Evolutionary conservation across 2,888 invertebrate species (phyloP).

Genomic region (Rhyacophila evoluta): DNA sequence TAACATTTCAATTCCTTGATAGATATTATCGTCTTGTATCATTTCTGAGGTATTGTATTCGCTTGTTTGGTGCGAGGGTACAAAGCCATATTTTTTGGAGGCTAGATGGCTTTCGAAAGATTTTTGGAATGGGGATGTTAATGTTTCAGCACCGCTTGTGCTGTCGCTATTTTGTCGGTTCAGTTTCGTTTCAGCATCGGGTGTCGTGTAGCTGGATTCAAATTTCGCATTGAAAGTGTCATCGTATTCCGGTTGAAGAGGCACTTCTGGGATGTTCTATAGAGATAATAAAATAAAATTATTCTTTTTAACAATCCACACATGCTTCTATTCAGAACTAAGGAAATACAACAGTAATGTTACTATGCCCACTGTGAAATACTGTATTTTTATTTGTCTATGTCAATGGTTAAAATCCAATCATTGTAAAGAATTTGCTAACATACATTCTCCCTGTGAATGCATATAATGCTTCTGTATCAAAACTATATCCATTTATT

Average conservation of each 20-base stretch:
- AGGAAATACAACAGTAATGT: too few relatives aligned
- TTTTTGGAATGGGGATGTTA: conserved; percentile 51
- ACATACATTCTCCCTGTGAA: too few relatives aligned
- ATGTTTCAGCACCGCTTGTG: conserved; percentile 45
- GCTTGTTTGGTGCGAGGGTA: conserved; percentile 3
- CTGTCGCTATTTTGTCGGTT: conserved; percentile 53
- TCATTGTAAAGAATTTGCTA: too few relatives aligned
- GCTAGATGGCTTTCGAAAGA: conserved; percentile 48
- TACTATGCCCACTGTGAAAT: too few relatives aligned
- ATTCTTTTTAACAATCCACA: too few relatives aligned
- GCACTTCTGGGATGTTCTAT: conserved; percentile 58
- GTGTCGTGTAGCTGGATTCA: conserved; percentile 50
- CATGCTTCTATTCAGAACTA: too few relatives aligned
- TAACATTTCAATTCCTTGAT: conserved; percentile 48
- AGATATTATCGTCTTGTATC: conserved; percentile 44
- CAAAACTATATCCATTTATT: too few relatives aligned
- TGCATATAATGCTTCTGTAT: too few relatives aligned
- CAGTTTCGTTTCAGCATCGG: conserved; percentile 47
- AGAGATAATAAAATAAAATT: conserved; percentile 23
- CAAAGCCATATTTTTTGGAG: conserved; percentile 35
- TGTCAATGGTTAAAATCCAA: too few relatives aligned
- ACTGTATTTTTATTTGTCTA: too few relatives aligned
- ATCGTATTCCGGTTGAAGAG: conserved; percentile 44
- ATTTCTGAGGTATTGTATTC: conserved; percentile 16
- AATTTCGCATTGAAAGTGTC: conserved; percentile 49